Evolutionary conservation across 2,797 vertebrate species (phyloP), one percentile per base, ranked within the genome.

Genomic region (Periparus ater): DNA sequence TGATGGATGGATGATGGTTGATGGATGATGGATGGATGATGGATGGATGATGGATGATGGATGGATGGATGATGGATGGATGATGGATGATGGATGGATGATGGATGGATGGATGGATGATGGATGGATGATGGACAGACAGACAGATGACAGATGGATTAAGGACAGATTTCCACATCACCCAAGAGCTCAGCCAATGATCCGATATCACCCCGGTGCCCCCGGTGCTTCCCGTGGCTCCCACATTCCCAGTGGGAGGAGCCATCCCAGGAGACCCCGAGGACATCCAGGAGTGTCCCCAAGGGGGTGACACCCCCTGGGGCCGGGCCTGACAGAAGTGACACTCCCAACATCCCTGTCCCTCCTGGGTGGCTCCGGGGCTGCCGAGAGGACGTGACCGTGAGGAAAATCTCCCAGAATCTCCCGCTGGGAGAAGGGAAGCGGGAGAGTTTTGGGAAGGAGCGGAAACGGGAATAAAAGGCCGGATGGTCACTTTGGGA

Each of bases 191-290:
- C 7, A 0, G 6, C 17, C 0, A 0, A 11, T 3, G 10, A 16
- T 23, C 62, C 30, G 0, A 19, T 13, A 17, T 15, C 77, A 42
- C n/a, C 26, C 25, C 1, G 1, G 45, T 44, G 15, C 11, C 32
- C 17, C 50, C 32, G 6, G 34, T 8, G 4, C 36, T 34, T 8
- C 55, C 30, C 5, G 14, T 16, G 11, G 3, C 15, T 51, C 32
- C 1, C 1, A 13, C 2, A n/a, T 21, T 79, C 66, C 34, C 3
- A 0, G 1, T 18, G 66, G 55, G 44, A 36, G 19, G 3, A 57
- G 8, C 26, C 6, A 1, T 4, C 60, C 45, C 1, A 0, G 5
- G 23, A 29, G 10, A 1, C 1, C 4, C 8, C 1, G 11, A 15
- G 8, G 25, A 29, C 51, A 19, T 5, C 34, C 67, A 5, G n/a